These are phyloP conservation scores for Anastrepha ludens DNA, from an alignment of 1,140 invertebrate genomes.

Conservation along the genomic window DNA sequence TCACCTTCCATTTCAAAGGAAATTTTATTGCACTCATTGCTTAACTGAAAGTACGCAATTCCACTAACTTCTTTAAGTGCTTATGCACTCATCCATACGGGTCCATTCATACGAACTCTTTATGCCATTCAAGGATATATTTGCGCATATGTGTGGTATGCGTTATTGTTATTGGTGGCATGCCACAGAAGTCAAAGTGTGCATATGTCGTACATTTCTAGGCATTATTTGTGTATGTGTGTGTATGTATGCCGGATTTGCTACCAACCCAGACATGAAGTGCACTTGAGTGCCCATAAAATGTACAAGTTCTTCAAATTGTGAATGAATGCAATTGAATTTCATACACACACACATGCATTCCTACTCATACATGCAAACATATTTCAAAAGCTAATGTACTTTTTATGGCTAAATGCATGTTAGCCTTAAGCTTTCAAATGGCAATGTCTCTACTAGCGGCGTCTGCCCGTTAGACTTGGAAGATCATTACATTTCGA, in stretches of 20 bases:
- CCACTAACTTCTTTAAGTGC: conserved; percentile 24
- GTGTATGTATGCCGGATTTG: neutral
- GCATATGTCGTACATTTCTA: too few species aligned
- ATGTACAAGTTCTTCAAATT: conserved; percentile 44
- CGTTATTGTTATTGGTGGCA: neutral
- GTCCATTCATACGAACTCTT: too few species aligned
- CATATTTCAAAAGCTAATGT: too few species aligned
- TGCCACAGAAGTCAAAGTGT: conserved; percentile 22
- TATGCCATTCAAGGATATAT: too few species aligned
- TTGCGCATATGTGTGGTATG: neutral
- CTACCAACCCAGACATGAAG: neutral
- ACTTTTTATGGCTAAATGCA: too few species aligned
- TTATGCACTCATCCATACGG: neutral
- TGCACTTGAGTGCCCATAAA: conserved; percentile 29
- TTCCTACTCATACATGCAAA: too few species aligned
- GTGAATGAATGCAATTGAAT: conserved; percentile 39
- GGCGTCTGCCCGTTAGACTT: too few species aligned
- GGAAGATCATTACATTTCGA: too few species aligned
- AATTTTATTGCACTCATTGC: conserved; percentile 4
- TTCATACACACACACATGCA: neutral
- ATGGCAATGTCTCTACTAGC: too few species aligned
- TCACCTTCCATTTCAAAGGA: conserved; percentile 33
- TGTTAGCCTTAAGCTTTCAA: too few species aligned
- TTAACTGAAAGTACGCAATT: neutral
- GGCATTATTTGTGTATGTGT: neutral